These are phyloP conservation scores for Ciconia nigra DNA, from an alignment of 2,797 vertebrate genomes.

Conservation along the genomic window DNA sequence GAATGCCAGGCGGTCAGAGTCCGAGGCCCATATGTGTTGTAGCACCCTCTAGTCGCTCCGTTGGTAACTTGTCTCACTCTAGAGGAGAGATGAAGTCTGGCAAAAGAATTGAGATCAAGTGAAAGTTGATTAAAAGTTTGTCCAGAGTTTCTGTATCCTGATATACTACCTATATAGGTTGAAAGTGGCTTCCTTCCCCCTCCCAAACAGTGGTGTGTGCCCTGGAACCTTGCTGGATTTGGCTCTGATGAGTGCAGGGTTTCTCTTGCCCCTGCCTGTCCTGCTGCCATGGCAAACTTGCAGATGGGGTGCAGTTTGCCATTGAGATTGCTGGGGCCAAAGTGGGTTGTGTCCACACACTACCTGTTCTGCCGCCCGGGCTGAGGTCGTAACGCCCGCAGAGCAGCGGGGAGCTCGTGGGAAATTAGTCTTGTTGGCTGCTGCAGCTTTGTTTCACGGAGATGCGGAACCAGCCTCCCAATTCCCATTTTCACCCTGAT, in stretches of 20 bases:
- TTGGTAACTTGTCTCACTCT: not conserved
- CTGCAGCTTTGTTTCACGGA: not conserved
- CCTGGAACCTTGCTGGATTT: rapidly evolving
- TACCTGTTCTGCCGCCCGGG: rapidly evolving
- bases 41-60: slow-evolving; percentile 19
- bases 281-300: not conserved
- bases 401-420: rapidly evolving
- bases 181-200: not conserved
- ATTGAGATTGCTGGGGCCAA: rapidly evolving
- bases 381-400: not conserved
- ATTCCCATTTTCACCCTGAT: not conserved
- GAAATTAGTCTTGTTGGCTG: not conserved
- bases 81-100: not conserved
- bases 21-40: not conserved
- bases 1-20: not conserved
- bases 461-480: not conserved
- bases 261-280: not conserved
- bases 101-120: not conserved
- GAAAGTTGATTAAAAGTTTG: not conserved
- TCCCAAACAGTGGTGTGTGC: not conserved
- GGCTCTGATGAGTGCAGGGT: not conserved
- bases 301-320: rapidly evolving
- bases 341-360: rapidly evolving
- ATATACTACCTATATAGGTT: rapidly evolving
- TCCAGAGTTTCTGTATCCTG: not conserved